Base-by-base conservation (phyloP, 2,888 invertebrate species). In the Thelaira solivaga region DNA sequence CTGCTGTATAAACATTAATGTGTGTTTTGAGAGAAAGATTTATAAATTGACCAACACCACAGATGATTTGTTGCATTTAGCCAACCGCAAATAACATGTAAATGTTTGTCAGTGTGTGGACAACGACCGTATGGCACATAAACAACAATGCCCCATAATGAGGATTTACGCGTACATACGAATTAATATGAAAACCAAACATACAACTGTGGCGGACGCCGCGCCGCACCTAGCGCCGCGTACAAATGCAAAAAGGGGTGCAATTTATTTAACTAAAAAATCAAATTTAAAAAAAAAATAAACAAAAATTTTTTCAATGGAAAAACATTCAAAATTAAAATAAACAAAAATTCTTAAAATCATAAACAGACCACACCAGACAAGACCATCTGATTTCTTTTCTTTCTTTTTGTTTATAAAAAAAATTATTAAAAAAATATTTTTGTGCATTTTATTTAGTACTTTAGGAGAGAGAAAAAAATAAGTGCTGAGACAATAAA, bases 101-200 rank as follows among this genome's bases (percentile, higher is more conserved):
- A 72, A 73, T 69, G 59, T 74, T 78, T 59, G 73, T 64, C 51
- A 47, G 43, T 34, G 62, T 34, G 78, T n/a, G n/a, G n/a, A n/a
- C n/a, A 68, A 80, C 81, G 81, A 82, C 78, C 81, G 81, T 81
- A 81, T 81, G 71, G 71, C 84, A 83, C 84, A 81, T 81, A 81
- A 79, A 62, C 59, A 74, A 80, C 83, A 85, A 85, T 82, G 82
- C 84, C 82, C 84, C 84, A 85, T 84, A 85, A 85, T 85, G 86
- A 85, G 82, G 83, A 82, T 84, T 82, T 81, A 81, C 81, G 81
- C 75, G 80, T 73, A 77, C n/a, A n/a, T 80, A 80, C 43, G 72
- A 57, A 64, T 76, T 77, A 62, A 73, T 79, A 57, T 72, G 43
- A 62, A 76, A 76, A 81, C 83, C 80, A 83, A 82, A 75, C 84